Evolutionary conservation across 2,797 vertebrate genomes (phyloP), one percentile per base, ranked within the genome.

Genomic region (Gephyroberyx darwinii): DNA sequence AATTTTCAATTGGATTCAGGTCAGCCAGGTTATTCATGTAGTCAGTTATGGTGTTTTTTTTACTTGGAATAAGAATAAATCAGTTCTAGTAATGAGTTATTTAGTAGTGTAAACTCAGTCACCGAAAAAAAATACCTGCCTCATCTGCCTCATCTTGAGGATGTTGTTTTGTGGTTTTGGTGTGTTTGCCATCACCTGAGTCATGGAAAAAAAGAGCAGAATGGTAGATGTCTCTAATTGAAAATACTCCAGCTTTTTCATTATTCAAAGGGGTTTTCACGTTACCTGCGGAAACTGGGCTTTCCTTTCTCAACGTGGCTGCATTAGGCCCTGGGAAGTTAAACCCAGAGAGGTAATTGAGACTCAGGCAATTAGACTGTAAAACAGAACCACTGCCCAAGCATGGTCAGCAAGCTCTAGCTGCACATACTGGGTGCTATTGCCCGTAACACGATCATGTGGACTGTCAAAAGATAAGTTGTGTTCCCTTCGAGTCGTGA

Each of bases 221-320:
- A 17, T 8, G 5, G 33, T 17, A 54, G 47, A 16, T 39, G 45
- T 55, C 8, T 37, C 54, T 4, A 26, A 26, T 30, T 35, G 30
- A 30, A 26, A 56, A 47, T n/a, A 17, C 33, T 57, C 48, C 20
- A 41, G 4, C 54, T 43, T 43, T 67, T 83, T 50, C 8, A 81
- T 83, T 83, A 80, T 84, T 80, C 61, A 83, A 65, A 71, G 8
- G 41, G 64, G 19, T 78, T 76, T 81, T 74, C 55, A 55, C n/a
- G 39, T 77, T 51, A 59, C 56, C 20, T 41, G 30, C 39, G 52
- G 60, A 60, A 70, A 66, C 47, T 19, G 20, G 8, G 8, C 12
- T 65, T 69, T 48, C 37, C 68, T 8, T 56, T 65, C 37, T 17
- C 5, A 58, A 39, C 58, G 9, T 13, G 22, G 57, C 37, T 26